phyloP scores from a whole-genome alignment of 2,797 vertebrate species.

The Buphagus erythrorhynchus region DNA sequence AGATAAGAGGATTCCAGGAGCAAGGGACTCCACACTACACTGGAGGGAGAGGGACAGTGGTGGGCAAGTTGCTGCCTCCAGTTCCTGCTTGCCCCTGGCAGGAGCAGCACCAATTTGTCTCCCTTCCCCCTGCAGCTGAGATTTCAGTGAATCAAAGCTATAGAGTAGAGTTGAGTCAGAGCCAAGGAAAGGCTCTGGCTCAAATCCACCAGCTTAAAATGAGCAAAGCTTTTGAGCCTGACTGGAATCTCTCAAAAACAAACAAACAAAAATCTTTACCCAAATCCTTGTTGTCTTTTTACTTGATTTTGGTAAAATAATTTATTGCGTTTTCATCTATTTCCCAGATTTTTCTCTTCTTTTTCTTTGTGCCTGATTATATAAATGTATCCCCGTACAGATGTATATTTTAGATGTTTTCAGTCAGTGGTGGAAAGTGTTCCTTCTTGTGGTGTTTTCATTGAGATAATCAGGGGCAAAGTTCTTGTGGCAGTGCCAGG shows the following conservation, averaged over 20 bases:
- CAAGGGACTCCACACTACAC: background rate
- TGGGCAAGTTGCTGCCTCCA: background rate
- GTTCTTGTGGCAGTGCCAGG: constrained; percentile 71
- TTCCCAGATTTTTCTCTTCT: background rate
- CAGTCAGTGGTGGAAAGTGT: constrained; percentile 14
- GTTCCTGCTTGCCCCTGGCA: background rate
- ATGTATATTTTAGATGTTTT: constrained; percentile 11
- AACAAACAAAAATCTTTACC: constrained; percentile 28
- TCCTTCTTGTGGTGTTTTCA: constrained; percentile 64
- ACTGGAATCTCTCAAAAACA: constrained; percentile 39
- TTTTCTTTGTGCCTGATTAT: background rate
- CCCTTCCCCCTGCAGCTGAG: constrained; percentile 1
- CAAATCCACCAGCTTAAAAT: constrained; percentile 45
- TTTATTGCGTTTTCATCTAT: background rate
- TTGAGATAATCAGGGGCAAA: constrained; percentile 71
- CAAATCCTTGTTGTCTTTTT: background rate
- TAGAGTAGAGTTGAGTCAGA: constrained; percentile 37
- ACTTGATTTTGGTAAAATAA: background rate
- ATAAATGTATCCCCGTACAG: background rate
- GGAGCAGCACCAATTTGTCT: background rate
- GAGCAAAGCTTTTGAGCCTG: constrained; percentile 54
- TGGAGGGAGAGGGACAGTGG: background rate
- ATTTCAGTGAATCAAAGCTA: constrained; percentile 61
- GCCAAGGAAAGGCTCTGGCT: constrained; percentile 62
- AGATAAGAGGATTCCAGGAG: background rate